Conservation (phyloP, 2,113 vertebrate species). For the Pelusios castaneus region DNA sequence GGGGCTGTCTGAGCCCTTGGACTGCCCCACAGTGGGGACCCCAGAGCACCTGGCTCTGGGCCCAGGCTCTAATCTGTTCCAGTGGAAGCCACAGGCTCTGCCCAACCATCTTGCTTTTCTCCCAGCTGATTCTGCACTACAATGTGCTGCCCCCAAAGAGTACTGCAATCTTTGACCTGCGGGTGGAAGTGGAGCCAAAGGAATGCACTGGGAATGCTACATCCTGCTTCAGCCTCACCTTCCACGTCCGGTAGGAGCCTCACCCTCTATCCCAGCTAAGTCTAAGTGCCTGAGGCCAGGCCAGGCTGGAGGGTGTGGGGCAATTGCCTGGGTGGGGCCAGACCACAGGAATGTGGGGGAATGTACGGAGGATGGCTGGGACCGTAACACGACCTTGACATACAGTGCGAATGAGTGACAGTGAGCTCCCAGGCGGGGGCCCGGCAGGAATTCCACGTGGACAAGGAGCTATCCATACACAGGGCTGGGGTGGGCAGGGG, state of each 20-base stretch:
- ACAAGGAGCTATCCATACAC: not conserved
- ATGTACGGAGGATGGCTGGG: too few species aligned
- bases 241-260: constrained; percentile 25
- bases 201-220: not conserved
- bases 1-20: constrained; percentile 26
- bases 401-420: not conserved
- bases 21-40: not conserved
- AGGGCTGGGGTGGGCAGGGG: not conserved
- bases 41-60: not conserved
- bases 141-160: constrained; percentile 29
- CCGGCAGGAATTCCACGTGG: constrained; percentile 62
- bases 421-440: constrained; percentile 17
- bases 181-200: accelerated
- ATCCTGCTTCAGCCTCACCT: not conserved
- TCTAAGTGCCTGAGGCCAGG: not conserved
- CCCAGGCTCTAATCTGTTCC: not conserved
- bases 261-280: not conserved
- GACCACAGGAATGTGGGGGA: too few species aligned
- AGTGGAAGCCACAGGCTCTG: not conserved
- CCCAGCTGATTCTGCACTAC: constrained; percentile 46
- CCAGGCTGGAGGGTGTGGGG: not conserved
- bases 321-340: not conserved
- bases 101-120: not conserved
- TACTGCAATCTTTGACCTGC: not conserved
- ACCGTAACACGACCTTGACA: constrained; percentile 27